Evolutionary conservation across 1,140 invertebrate genomes (phyloP), one percentile per base, ranked within the genome.

Genomic region (Heterodera carotae): DNA sequence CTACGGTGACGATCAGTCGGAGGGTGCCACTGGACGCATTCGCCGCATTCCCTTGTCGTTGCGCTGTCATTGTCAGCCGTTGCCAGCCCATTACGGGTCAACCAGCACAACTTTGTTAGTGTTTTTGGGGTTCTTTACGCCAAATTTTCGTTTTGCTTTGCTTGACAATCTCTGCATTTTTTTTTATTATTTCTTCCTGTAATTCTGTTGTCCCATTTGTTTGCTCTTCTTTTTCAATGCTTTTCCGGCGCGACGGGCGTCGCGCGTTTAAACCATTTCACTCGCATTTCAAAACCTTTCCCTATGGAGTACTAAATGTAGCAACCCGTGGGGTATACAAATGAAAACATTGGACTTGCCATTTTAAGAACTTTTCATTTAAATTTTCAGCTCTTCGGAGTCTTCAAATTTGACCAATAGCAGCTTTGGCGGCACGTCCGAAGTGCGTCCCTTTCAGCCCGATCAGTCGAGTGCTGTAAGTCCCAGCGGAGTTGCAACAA

Each of bases 21-120:
- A 62, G 36, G 56, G 64, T n/a, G n/a, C 59, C 59, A 39, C 25
- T 25, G 25, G 27, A 59, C 36, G 39, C 59, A 39, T 22, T 53
- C 27, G 36, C n/a, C 25, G 29, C 29, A 31, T 22, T 56, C 48
- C 12, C 2, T 15, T 22, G 48, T 56, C 62, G 31, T 25, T 34
- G 25, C 62, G 33, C 25, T 74, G 69, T 8, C 43, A 75, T 70
- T 48, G 72, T 68, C 34, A n/a, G 29, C 34, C 31, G 36, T 39
- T 36, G 31, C 33, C 60, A 0, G 33, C 48, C 66, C 68, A 76
- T 69, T 71, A 59, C 27, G 75, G 75, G 25, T 76, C 75, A 34
- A 59, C 75, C 22, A 76, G 75, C 68, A 76, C 75, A 22, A 76
- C 75, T 48, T 76, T 76, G 75, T 76, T 4, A 48, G 39, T 12